Conservation (phyloP, 2,888 invertebrate species). For the Apocheima hispidaria region DNA sequence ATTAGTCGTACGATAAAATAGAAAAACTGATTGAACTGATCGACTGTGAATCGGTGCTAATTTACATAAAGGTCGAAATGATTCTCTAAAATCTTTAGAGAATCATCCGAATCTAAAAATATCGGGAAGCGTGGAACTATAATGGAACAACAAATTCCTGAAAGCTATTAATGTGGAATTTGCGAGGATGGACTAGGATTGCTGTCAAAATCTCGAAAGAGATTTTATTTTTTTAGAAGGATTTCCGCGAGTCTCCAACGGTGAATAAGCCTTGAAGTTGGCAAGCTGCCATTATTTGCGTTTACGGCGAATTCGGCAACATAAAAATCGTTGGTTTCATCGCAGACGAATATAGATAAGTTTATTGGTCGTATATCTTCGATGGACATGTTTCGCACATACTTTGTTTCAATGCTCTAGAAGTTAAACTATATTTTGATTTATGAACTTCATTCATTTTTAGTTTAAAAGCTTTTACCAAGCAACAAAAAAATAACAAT, state of each 20-base stretch:
- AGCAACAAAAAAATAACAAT: not conserved
- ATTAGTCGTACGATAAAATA: not conserved
- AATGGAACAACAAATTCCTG: slow-evolving; percentile 16
- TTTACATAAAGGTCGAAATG: slow-evolving; percentile 15
- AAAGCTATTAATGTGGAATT: slow-evolving; percentile 20
- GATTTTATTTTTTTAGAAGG: slow-evolving; percentile 22
- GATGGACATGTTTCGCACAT: slow-evolving; percentile 34
- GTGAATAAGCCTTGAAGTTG: slow-evolving; percentile 33
- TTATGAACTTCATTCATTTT: not conserved
- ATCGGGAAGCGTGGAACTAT: slow-evolving; percentile 19
- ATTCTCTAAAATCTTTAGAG: slow-evolving; percentile 7
- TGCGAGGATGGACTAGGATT: slow-evolving; percentile 12
- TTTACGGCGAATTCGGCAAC: slow-evolving; percentile 37
- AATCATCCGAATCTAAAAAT: not conserved
- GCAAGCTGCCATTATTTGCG: slow-evolving; percentile 36
- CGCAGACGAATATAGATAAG: slow-evolving; percentile 38
- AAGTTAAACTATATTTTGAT: not conserved
- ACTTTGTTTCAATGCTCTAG: slow-evolving; percentile 9
- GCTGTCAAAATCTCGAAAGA: slow-evolving; percentile 15
- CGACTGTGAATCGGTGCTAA: not conserved
- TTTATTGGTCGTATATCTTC: slow-evolving; percentile 42
- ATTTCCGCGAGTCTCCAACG: slow-evolving; percentile 8
- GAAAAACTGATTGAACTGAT: not conserved
- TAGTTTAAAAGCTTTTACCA: not conserved
- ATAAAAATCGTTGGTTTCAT: slow-evolving; percentile 34